Base-by-base conservation (phyloP, 2,113 vertebrate species). In the Thunnus thynnus region DNA sequence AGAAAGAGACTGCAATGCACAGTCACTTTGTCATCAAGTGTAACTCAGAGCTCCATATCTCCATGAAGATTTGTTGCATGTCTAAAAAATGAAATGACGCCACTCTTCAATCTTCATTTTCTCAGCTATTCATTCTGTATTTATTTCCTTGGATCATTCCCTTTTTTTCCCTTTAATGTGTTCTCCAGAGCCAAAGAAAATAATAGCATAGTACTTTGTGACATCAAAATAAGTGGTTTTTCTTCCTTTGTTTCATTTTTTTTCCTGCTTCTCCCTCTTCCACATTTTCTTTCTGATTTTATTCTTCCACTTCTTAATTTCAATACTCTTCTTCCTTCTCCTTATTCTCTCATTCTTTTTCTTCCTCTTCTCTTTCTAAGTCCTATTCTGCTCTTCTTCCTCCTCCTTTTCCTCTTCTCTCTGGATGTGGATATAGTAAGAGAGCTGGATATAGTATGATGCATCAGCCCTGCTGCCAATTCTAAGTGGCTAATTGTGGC, bases 31-130 rank as follows among this genome's bases (percentile, higher is more conserved):
- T 89, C 83, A 76, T 88, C 72, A 65, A 55, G 47, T 73, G 13
- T 2, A 17, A 48, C 66, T 73, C 80, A 64, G 13, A 78, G 27
- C 50, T 72, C 48, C 51, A 62, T 72, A 41, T 77, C 41, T 17
- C 18, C 16, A 7, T 52, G n/a, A 57, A 80, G 50, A 84, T 60
- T 63, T 72, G 75, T 80, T 82, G 18, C 57, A 78, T 50, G 3
- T 4, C 50, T 57, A 50, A 64, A 82, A 69, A 69, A 72, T 44
- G 22, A 64, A 22, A 52, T 1, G 30, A 47, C 3, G 3, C 17
- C 1, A 1, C 47, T 82, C 48, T 67, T 88, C 77, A 72, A 44
- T 83, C 77, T 84, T 83, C 58, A 82, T 80, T 77, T 74, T 70
- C 20, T 14, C 46, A 55, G 18, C 27, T 47, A n/a, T 64, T 72